Evolutionary conservation across 2,888 invertebrate genomes (phyloP), one percentile per base, ranked within the genome.

Genomic region (Lordiphosa fenestrarum): DNA sequence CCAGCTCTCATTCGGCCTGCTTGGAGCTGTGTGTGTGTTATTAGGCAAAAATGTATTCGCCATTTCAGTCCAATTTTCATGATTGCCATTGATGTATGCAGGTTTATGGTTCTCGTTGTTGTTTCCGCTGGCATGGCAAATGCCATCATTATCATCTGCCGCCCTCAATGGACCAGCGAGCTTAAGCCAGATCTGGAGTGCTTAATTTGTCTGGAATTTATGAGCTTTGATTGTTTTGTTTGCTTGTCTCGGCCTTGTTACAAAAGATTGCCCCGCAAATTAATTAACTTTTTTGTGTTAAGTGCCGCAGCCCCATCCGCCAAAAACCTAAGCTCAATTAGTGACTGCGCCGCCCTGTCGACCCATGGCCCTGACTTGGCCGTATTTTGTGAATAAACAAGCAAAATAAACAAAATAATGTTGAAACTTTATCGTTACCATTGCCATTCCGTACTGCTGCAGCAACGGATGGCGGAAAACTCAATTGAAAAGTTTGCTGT

Each of bases 401-500:
- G 57, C 55, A 37, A 69, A 73, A 69, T 70, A 80, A 75, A 73
- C 76, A 80, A 68, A 70, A 76, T 80, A 65, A 75, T 73, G 61
- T 66, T 66, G 50, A 73, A 75, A 75, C 68, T 72, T 71, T 72
- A 63, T 61, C 63, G 66, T 61, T 53, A 41, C 49, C 63, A 15
- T 41, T 37, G 7, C 15, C 23, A 23, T 54, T 19, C n/a, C 23
- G 35, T 54, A 23, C n/a, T 12, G 58, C 51, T 54, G 44, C 39
- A 36, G 49, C 46, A 46, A 57, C 70, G 61, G 61, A 49, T 42
- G 64, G 44, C 84, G 84, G 83, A 83, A 83, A 83, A 83, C 83
- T 84, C 83, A 83, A 84, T 83, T 83, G 67, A 64, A 84, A 83
- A 83, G 73, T 83, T 84, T 83, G 75, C 65, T 77, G 69, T 73